These are phyloP conservation scores for Pollenia amentaria DNA, from an alignment of 2,888 invertebrate genomes.

Conservation along the genomic window DNA sequence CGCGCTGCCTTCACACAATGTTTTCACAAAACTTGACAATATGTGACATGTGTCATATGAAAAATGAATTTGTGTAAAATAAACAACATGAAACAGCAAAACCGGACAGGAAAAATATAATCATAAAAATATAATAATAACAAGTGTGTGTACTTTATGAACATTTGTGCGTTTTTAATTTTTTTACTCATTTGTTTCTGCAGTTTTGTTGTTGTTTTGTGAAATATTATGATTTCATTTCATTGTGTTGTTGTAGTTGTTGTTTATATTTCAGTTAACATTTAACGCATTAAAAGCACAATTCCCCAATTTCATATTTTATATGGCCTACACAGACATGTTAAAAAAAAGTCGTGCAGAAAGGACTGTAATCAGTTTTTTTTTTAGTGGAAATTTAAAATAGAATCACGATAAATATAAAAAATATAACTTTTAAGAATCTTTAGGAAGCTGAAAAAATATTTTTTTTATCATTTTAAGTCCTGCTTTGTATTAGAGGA, in stretches of 20 bases:
- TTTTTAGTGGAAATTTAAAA: too few species aligned
- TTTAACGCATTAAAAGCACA: constrained; percentile 75
- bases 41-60: constrained; percentile 70
- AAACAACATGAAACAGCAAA: constrained; percentile 11
- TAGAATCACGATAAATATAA: too few species aligned
- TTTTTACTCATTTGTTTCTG: constrained; percentile 11
- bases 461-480: too few species aligned
- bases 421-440: too few species aligned
- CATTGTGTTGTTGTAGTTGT: constrained; percentile 15
- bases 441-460: too few species aligned
- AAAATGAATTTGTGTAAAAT: constrained; percentile 58
- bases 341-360: neutral
- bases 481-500: too few species aligned
- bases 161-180: constrained; percentile 57
- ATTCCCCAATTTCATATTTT: constrained; percentile 73
- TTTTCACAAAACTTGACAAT: constrained; percentile 68
- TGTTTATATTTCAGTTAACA: constrained; percentile 47
- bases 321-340: constrained; percentile 44
- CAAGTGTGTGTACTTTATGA: constrained; percentile 65
- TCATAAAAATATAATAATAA: constrained; percentile 21
- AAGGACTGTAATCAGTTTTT: neutral
- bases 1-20: constrained; percentile 39
- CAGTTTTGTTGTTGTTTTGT: constrained; percentile 18
- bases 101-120: neutral
- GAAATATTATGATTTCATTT: constrained; percentile 50